A percentile compares a stretch with the other conserved stretches of the same genome.
phyloP scores from a whole-genome alignment of 1,140 invertebrate species.

The Lepidotrigona ventralis region DNA sequence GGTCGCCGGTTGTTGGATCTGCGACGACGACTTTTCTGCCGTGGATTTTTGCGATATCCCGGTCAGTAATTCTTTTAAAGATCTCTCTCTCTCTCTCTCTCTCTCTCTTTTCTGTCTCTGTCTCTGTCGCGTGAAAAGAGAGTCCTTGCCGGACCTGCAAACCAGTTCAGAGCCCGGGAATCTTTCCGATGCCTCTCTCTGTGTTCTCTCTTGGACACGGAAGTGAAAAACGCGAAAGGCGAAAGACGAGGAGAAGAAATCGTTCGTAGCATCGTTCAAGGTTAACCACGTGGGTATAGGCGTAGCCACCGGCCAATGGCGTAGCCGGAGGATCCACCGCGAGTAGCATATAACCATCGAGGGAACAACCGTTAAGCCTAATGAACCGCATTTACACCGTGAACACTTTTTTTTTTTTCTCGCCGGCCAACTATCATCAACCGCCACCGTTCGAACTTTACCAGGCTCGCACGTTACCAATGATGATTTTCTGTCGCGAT shows the following conservation, averaged over 20 bases:
- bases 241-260: constrained; percentile 54
- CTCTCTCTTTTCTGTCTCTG: background rate
- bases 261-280: constrained; percentile 58
- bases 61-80: constrained; percentile 26
- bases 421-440: background rate
- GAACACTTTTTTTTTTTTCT: constrained; percentile 18
- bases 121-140: background rate
- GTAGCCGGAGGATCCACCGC: constrained; percentile 26
- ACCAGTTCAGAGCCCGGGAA: constrained; percentile 39
- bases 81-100: background rate
- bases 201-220: constrained; percentile 40
- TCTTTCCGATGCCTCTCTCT: constrained; percentile 31
- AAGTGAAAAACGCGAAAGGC: constrained; percentile 49
- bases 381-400: constrained; percentile 32
- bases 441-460: background rate
- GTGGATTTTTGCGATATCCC: constrained; percentile 24
- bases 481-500: background rate
- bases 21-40: background rate
- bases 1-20: too few relatives aligned
- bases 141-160: constrained; percentile 35
- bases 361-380: constrained; percentile 33
- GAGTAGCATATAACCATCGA: too few relatives aligned
- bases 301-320: constrained; percentile 48
- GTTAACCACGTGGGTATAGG: constrained; percentile 57
- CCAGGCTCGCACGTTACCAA: background rate